These are phyloP conservation scores for Pelobates fuscus DNA, from an alignment of 2,113 vertebrate genomes.

Conservation along the genomic window DNA sequence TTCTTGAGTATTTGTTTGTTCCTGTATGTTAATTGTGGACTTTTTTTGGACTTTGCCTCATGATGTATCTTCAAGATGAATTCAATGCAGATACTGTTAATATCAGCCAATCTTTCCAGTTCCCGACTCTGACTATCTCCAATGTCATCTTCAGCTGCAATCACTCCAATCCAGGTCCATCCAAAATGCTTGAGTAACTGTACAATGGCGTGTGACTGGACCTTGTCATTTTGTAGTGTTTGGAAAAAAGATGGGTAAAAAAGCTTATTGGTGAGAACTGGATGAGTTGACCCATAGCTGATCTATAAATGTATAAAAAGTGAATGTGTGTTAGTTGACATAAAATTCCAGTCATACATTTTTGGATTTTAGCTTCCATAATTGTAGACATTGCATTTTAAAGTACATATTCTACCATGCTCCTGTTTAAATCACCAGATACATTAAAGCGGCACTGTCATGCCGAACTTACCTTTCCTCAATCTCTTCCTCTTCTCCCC, in stretches of 20 bases:
- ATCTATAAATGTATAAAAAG: not conserved
- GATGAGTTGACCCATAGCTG: not conserved
- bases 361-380: too few species aligned
- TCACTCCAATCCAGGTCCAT: slow-evolving; percentile 29
- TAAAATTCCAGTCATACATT: too few species aligned
- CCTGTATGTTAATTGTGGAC: not conserved
- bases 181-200: slow-evolving; percentile 12
- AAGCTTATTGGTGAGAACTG: not conserved
- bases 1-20: not conserved
- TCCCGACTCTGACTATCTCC: not conserved
- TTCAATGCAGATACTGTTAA: not conserved
- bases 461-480: too few species aligned
- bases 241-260: slow-evolving; percentile 22
- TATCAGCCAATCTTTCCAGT: not conserved
- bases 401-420: too few species aligned
- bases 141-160: slow-evolving; percentile 9
- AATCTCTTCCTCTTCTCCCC: too few species aligned
- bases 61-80: not conserved
- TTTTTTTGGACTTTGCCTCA: too few species aligned
- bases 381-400: too few species aligned
- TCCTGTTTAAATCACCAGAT: too few species aligned
- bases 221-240: not conserved
- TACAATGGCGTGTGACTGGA: not conserved
- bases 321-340: too few species aligned
- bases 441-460: too few species aligned